Evolutionary conservation across 1,140 invertebrate genomes (phyloP).

Genomic region (Apis dorsata): DNA sequence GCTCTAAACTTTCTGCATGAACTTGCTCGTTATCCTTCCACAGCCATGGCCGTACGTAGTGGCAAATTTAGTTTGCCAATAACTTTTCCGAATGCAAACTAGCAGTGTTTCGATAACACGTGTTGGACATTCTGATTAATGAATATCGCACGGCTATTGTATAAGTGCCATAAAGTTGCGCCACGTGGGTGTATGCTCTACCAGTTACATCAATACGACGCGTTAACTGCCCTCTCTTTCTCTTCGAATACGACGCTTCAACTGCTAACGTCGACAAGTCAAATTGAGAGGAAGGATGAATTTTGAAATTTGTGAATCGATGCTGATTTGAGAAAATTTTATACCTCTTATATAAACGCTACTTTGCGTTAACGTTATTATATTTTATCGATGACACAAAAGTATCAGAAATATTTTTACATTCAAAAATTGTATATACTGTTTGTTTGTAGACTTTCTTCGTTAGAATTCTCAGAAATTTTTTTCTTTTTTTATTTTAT

Average conservation of each 20-base stretch:
- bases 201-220: background rate
- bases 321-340: too few relatives aligned
- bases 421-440: too few relatives aligned
- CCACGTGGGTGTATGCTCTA: background rate
- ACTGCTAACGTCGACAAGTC: background rate
- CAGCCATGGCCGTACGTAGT: background rate
- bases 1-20: slow-evolving; percentile 4
- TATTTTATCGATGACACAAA: too few relatives aligned
- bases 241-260: background rate
- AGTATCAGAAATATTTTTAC: too few relatives aligned
- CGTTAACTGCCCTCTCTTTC: too few relatives aligned
- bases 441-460: too few relatives aligned
- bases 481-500: too few relatives aligned
- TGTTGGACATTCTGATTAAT: slow-evolving; percentile 41
- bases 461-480: too few relatives aligned
- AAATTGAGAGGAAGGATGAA: background rate
- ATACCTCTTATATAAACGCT: too few relatives aligned
- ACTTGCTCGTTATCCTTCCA: slow-evolving; percentile 24
- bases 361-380: too few relatives aligned
- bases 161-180: background rate
- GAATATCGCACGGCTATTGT: slow-evolving; percentile 1
- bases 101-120: slow-evolving; percentile 35
- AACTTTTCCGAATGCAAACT: slow-evolving; percentile 43
- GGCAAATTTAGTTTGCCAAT: slow-evolving; percentile 35
- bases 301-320: too few relatives aligned